Evolutionary conservation across 1,140 invertebrate species (phyloP).

Genomic region (Tetramorium simillimum): DNA sequence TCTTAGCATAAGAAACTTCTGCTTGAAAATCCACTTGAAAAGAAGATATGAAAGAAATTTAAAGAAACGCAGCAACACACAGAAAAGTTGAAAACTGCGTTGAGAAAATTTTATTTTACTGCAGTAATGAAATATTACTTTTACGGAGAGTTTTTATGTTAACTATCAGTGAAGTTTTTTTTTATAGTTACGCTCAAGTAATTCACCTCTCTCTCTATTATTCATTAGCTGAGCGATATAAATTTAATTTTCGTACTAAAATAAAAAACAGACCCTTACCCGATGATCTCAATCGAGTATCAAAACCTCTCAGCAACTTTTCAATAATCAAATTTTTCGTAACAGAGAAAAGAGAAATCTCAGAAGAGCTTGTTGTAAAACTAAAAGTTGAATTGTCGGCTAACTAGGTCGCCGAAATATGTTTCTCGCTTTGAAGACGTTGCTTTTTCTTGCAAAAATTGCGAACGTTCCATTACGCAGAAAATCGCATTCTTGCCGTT

Average conservation of each 20-base stretch:
- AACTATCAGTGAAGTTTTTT: neutral
- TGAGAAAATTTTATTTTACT: slow-evolving; percentile 6
- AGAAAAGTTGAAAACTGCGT: neutral
- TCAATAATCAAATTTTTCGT: slow-evolving; percentile 7
- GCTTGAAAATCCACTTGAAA: neutral
- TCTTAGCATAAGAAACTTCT: neutral
- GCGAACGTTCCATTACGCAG: neutral
- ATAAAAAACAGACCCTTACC: neutral
- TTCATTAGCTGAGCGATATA: slow-evolving; percentile 12
- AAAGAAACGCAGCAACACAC: neutral
- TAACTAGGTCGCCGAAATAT: neutral
- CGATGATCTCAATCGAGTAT: neutral
- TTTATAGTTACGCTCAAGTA: neutral
- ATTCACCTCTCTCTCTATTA: neutral
- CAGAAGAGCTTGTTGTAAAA: neutral
- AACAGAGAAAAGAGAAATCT: slow-evolving; percentile 3
- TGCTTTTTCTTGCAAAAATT: slow-evolving; percentile 25
- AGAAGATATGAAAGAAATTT: neutral
- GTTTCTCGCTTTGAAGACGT: neutral
- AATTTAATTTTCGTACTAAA: neutral
- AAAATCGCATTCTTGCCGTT: slow-evolving; percentile 2
- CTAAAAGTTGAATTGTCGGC: neutral
- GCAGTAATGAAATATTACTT: neutral
- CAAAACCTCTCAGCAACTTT: neutral
- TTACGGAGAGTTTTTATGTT: neutral